Evolutionary conservation across 1,140 invertebrate species (phyloP).

Genomic region (Pseudobourletiella spinata): DNA sequence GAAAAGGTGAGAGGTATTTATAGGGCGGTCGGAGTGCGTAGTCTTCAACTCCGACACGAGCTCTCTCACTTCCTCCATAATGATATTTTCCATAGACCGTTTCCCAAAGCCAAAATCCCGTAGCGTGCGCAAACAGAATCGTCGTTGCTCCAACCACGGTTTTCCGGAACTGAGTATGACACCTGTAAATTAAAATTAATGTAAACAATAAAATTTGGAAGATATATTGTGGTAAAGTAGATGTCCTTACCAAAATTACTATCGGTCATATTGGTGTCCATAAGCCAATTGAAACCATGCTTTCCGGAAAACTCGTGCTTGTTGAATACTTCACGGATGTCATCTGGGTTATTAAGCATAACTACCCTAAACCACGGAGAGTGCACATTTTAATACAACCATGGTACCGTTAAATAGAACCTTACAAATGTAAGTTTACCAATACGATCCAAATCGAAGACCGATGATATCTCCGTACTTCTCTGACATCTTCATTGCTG

Average conservation of each 20-base stretch:
- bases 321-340: neutral
- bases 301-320: neutral
- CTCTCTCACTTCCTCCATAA: conserved; percentile 17
- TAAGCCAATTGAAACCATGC: neutral
- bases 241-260: neutral
- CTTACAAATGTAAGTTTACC: neutral
- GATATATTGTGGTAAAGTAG: neutral
- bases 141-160: conserved; percentile 13
- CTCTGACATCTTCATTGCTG: neutral
- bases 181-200: neutral
- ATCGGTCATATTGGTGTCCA: neutral
- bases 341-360: neutral
- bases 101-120: conserved; percentile 27
- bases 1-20: neutral
- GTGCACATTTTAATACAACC: neutral
- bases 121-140: conserved; percentile 15
- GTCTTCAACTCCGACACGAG: neutral
- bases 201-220: neutral
- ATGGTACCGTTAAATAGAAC: neutral
- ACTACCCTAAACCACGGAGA: neutral
- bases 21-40: neutral
- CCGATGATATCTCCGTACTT: neutral
- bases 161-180: conserved; percentile 14
- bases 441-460: neutral
- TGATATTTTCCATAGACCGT: conserved; percentile 13